Conservation (phyloP, 2,888 invertebrate species). For the Dendrolimus pini region DNA sequence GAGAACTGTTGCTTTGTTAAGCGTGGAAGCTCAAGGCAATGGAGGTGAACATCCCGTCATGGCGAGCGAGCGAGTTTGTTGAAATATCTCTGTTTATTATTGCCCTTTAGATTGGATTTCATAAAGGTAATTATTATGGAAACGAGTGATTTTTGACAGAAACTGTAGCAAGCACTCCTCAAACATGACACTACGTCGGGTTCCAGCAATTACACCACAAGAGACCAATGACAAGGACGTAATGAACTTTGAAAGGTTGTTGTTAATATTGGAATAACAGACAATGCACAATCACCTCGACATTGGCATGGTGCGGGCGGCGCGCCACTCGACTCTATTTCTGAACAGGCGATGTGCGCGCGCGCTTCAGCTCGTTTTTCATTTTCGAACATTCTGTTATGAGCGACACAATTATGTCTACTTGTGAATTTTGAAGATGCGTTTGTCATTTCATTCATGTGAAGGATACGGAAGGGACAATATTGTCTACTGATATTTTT, state of each 20-base stretch:
- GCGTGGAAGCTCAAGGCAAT: no score
- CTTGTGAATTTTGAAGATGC: background rate
- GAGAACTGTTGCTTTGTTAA: no score
- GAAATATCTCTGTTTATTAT: no score
- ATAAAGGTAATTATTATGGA: no score
- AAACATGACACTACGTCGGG: background rate
- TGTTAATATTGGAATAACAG: slow-evolving; percentile 3
- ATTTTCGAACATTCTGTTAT: slow-evolving; percentile 10
- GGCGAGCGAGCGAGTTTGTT: no score
- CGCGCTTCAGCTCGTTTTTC: slow-evolving; percentile 14
- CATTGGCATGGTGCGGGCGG: slow-evolving; percentile 17
- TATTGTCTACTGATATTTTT: no score
- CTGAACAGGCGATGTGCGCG: slow-evolving; percentile 10
- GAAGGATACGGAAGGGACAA: no score
- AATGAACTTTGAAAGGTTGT: slow-evolving; percentile 22
- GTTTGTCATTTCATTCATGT: background rate
- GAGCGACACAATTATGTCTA: background rate
- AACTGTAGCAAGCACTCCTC: no score
- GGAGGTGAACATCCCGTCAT: no score
- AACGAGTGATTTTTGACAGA: no score
- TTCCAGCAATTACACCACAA: slow-evolving; percentile 5
- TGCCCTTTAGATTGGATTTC: no score
- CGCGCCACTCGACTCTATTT: slow-evolving; percentile 18
- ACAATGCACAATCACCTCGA: slow-evolving; percentile 18
- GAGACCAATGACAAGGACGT: slow-evolving; percentile 8